Percentiles rank a stretch among this genome's conserved stretches.
These are phyloP conservation scores for Pseudolycoriella hygida DNA, from an alignment of 2,888 invertebrate species.

Conservation along the genomic window DNA sequence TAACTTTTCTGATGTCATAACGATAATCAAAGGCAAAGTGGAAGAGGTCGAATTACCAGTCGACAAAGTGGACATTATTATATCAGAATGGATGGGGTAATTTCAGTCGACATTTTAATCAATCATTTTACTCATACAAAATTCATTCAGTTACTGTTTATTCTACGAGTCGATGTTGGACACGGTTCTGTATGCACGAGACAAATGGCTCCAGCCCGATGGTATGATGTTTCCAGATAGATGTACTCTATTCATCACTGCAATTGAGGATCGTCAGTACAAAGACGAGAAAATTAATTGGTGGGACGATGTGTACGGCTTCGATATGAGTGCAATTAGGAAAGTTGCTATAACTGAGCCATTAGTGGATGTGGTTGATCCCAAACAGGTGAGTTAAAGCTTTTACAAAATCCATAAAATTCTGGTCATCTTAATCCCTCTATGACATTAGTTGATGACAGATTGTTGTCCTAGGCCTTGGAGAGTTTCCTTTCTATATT, in stretches of 20 bases:
- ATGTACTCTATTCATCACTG: conserved; percentile 87
- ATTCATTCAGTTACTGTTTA: conserved; percentile 50
- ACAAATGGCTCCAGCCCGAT: conserved; percentile 87
- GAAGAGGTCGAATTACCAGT: conserved; percentile 88
- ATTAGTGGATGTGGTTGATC: conserved; percentile 95
- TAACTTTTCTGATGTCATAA: conserved; percentile 57
- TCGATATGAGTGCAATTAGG: conserved; percentile 97
- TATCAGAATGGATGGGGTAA: conserved; percentile 64
- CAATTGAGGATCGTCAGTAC: conserved; percentile 93
- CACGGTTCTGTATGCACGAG: conserved; percentile 93
- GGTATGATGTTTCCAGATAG: conserved; percentile 89
- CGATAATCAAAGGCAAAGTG: conserved; percentile 78
- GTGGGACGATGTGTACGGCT: conserved; percentile 99
- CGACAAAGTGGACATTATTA: conserved; percentile 84
- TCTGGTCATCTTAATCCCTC: conserved; percentile 13
- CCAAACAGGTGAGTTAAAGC: conserved; percentile 48
- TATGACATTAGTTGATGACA: neutral
- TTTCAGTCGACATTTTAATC: conserved; percentile 18
- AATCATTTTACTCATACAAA: neutral
- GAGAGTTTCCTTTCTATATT: too few relatives aligned
- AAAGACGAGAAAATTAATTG: conserved; percentile 99
- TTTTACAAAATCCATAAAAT: conserved; percentile 15
- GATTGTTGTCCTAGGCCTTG: too few relatives aligned
- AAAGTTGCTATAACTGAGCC: conserved; percentile 97
- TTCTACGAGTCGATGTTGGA: conserved; percentile 99